Conservation (phyloP, 2,797 vertebrate genomes). For the Hippopotamyrus pictus region DNA sequence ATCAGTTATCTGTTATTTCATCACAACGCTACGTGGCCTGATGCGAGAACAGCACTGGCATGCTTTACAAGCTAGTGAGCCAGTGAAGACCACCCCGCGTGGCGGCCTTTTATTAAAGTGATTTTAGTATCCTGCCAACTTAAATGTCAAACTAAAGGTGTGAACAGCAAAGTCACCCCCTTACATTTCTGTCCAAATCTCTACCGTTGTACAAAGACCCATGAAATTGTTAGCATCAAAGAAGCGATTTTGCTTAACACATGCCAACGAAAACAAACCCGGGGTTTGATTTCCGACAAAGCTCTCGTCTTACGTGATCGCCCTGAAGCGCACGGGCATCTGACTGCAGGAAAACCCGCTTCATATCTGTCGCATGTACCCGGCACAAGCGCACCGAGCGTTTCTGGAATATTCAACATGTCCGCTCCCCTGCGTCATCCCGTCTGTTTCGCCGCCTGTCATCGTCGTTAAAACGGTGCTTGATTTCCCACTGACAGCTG, state of each 20-base stretch:
- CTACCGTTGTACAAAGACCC: neutral
- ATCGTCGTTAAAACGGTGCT: neutral
- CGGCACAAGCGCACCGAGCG: neutral
- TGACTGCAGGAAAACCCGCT: neutral
- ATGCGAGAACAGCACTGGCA: neutral
- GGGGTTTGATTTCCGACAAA: neutral
- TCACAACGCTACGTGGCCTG: neutral
- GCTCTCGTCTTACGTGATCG: neutral
- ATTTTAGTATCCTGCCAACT: neutral
- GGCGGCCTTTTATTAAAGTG: neutral
- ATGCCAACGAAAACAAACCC: neutral
- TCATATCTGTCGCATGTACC: neutral
- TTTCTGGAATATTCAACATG: neutral
- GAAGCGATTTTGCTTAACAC: neutral
- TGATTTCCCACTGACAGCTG: slow-evolving; percentile 4
- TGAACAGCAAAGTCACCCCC: neutral
- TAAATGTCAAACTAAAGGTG: neutral
- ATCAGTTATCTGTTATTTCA: neutral
- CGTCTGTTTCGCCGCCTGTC: neutral
- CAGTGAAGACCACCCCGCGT: neutral
- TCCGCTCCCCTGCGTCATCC: neutral
- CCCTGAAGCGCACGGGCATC: neutral
- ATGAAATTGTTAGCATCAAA: neutral
- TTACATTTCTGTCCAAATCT: neutral
- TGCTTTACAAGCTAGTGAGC: neutral